Evolutionary conservation across 2,888 invertebrate species (phyloP).

Genomic region (Rhamnusium bicolor): DNA sequence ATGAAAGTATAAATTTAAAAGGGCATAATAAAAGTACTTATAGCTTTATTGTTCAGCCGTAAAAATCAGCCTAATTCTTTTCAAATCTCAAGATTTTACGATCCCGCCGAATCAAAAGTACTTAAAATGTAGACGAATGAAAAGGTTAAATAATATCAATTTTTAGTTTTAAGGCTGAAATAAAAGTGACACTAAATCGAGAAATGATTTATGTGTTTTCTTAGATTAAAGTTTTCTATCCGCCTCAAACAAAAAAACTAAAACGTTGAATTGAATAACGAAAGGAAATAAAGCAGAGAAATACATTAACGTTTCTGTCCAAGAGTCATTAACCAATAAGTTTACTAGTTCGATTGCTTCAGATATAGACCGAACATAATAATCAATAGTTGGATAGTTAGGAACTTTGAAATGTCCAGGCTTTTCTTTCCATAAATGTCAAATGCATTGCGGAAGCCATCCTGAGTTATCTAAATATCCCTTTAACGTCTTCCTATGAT

Average conservation of each 20-base stretch:
- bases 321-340: slow-evolving; percentile 6
- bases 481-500: neutral
- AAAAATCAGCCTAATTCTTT: neutral
- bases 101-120: neutral
- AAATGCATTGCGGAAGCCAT: neutral
- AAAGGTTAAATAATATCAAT: neutral
- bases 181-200: neutral
- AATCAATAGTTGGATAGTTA: neutral
- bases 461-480: slow-evolving; percentile 8
- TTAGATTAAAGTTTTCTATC: neutral
- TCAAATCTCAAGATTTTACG: neutral
- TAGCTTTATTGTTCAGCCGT: neutral
- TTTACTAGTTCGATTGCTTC: neutral
- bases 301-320: neutral
- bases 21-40: neutral
- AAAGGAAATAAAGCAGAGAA: neutral
- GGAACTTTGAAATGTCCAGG: neutral
- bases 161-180: neutral
- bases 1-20: neutral
- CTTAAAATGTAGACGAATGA: neutral
- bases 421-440: slow-evolving; percentile 17
- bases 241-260: neutral
- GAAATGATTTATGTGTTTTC: neutral
- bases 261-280: neutral
- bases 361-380: neutral